Base-by-base conservation (phyloP, 2,888 invertebrate genomes). In the Mamestra brassicae region DNA sequence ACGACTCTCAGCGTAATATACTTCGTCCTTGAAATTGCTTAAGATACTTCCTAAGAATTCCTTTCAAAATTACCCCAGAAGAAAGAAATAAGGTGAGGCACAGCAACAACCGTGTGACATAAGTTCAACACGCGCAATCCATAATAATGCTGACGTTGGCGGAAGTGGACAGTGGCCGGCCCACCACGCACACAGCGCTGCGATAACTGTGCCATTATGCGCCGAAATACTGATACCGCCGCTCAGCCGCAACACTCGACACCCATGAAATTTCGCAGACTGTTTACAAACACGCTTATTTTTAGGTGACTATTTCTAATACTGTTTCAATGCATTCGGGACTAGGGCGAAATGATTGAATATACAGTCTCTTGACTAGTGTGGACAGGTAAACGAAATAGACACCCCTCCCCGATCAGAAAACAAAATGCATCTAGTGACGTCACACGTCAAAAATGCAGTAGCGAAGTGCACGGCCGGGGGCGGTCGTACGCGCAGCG, bases 391-490 rank as follows among this genome's bases (percentile, higher is more conserved):
- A 85, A 82, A 76, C 71, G 67, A 73, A 78, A 77, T 52, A 63
- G 45, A 54, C 63, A 76, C 62, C 73, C 75, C 67, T 50, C 61
- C 71, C 72, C 71, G 17, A 52, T 42, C 73, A 67, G 64, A 74
- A 78, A 72, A 50, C 71, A 74, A 83, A 85, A 84, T 70, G 77
- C 75, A 78, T 87, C 78, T 85, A 78, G 88, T 94, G 95, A 94
- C 95, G 94, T 95, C 95, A 94, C 90, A 86, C 80, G 85, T 85
- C 89, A 94, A 93, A 95, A 94, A 95, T 95, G 95, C 95, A 95
- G 93, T 93, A 92, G 93, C 93, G 90, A 92, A 94, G 94, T 94
- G 95, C 95, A 94, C 89, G 93, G 92, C 91, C 92, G 91, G 90
- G 91, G 89, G 92, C 91, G 93, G 89, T 90, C 92, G 95, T 95